Base-by-base conservation (phyloP, 1,140 invertebrate species). In the Drosophila mauritiana region DNA sequence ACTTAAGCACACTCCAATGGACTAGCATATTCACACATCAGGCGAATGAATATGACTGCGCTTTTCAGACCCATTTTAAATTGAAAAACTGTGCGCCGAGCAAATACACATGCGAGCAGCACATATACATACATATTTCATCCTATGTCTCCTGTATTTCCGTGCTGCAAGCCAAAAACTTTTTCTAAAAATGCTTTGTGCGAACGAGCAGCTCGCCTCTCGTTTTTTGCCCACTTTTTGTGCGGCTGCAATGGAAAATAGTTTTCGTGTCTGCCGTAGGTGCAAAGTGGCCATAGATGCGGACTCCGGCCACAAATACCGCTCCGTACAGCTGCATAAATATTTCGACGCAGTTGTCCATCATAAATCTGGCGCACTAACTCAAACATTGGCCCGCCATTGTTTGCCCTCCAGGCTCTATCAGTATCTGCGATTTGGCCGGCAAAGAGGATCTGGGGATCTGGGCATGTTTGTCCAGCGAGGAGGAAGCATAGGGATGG, bases 311-410 rank as follows among this genome's bases (percentile, higher is more conserved):
- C 51, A 20, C 49, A 34, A 15, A 48, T 27, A 17, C 49, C 12
- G 10, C n/a, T 20, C 1, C 55, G 51, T 49, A 56, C 59, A 69
- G 63, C 63, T 80, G 57, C 81, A 79, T 61, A 83, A 69, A 83
- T 70, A 75, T 79, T 84, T 67, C 43, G 72, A 77, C 58, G 67
- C 73, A 73, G 77, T 86, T 84, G 78, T 84, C 73, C 82, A 78
- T 77, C 82, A 85, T 68, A 85, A 80, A 84, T 84, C 72, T 73
- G 57, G 55, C 63, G 62, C 49, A 61, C 49, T 49, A 80, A 76
- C 73, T 77, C 65, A 62, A 73, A 80, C 76, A 83, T 59, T 69
- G 80, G 74, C 46, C 51, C 45, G 27, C 53, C 51, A 74, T 61
- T 75, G 80, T 78, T 74, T 61, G 52, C 63, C 54, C 74, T 27